These are phyloP conservation scores for Clarias platycephalus DNA, from an alignment of 2,797 vertebrate genomes.

Conservation along the genomic window DNA sequence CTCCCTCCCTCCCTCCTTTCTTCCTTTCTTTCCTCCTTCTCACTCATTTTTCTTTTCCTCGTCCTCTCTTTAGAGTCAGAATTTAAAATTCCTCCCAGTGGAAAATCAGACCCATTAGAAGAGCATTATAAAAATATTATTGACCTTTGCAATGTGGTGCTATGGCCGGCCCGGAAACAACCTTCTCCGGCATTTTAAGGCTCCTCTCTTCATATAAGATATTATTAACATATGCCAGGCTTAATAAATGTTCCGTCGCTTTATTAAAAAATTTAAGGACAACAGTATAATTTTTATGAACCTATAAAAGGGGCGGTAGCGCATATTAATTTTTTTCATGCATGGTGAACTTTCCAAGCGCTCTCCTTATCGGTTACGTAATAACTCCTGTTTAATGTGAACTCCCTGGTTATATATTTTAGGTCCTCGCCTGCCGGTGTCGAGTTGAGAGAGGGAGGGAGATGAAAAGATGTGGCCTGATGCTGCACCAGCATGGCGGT, in stretches of 20 bases:
- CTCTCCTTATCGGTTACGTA: slow-evolving; percentile 85
- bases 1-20: background rate
- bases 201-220: slow-evolving; percentile 56
- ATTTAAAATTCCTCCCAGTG: slow-evolving; percentile 59
- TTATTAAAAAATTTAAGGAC: slow-evolving; percentile 92
- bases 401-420: slow-evolving; percentile 59
- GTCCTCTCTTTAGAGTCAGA: slow-evolving; percentile 54
- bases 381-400: slow-evolving; percentile 86
- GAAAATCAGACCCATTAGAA: slow-evolving; percentile 68
- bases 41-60: slow-evolving; percentile 48
- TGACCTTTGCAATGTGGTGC: slow-evolving; percentile 70
- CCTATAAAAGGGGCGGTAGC: slow-evolving; percentile 91
- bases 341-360: slow-evolving; percentile 90
- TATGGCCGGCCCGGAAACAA: slow-evolving; percentile 61
- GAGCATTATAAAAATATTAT: slow-evolving; percentile 76
- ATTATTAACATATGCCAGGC: slow-evolving; percentile 87
- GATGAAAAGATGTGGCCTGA: slow-evolving; percentile 41
- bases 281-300: slow-evolving; percentile 89
- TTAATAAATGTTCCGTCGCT: slow-evolving; percentile 90
- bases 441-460: slow-evolving; percentile 2
- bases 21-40: slow-evolving; percentile 4
- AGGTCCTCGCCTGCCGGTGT: slow-evolving; percentile 30
- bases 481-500: slow-evolving; percentile 20
- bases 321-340: slow-evolving; percentile 88
- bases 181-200: slow-evolving; percentile 64